These are phyloP conservation scores for Ptilodon capucinus DNA, from an alignment of 2,888 invertebrate species.

Conservation along the genomic window DNA sequence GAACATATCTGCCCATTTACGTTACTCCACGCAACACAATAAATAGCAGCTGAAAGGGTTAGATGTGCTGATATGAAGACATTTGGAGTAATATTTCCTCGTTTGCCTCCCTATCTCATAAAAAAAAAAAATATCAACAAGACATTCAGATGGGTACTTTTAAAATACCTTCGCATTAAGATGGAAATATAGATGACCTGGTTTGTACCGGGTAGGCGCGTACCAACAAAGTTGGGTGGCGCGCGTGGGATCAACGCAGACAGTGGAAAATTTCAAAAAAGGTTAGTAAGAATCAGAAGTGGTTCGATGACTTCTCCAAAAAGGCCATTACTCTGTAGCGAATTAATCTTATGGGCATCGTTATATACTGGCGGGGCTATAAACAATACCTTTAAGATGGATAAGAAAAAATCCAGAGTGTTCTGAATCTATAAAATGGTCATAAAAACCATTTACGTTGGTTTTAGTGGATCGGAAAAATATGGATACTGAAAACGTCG, in stretches of 20 bases:
- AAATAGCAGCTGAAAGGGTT: constrained; percentile 27
- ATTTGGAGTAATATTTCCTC: constrained; percentile 2
- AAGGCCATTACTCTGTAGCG: constrained; percentile 8
- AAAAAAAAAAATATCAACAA: constrained; percentile 6
- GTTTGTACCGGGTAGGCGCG: background rate
- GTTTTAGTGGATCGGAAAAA: constrained; percentile 1
- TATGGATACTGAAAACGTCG: background rate
- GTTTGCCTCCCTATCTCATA: too few species aligned
- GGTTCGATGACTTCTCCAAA: constrained; percentile 17
- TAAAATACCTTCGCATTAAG: background rate
- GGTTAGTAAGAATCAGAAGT: constrained; percentile 19
- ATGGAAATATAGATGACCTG: constrained; percentile 1
- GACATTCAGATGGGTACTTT: constrained; percentile 2
- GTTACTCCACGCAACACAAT: constrained; percentile 1
- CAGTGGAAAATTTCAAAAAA: constrained; percentile 18
- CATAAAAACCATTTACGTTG: constrained; percentile 11
- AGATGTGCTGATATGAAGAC: constrained; percentile 7
- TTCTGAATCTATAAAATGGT: constrained; percentile 10
- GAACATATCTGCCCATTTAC: background rate
- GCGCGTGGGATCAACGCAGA: constrained; percentile 21
- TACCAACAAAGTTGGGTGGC: constrained; percentile 8
- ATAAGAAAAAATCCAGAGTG: constrained; percentile 5
- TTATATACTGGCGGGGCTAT: constrained; percentile 8
- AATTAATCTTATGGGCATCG: constrained; percentile 21
- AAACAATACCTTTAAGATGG: constrained; percentile 5